phyloP scores from a whole-genome alignment of 2,888 invertebrate genomes.

The Dasysyrphus tricinctus region DNA sequence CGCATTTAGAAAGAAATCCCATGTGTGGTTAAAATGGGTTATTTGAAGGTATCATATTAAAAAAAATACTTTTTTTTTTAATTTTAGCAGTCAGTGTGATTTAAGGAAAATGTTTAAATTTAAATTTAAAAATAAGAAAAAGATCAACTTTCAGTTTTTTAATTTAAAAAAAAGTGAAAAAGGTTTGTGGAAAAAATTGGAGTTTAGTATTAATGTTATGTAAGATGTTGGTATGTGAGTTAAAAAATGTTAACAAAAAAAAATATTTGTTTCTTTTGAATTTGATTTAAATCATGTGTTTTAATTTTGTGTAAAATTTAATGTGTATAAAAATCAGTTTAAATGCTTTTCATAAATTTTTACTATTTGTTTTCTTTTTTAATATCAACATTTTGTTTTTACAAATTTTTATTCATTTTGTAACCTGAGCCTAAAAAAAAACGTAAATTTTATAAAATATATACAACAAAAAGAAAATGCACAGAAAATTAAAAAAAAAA shows the following conservation, averaged over 20 bases:
- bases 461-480: slow-evolving; percentile 56
- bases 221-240: slow-evolving; percentile 24
- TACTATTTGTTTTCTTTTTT: slow-evolving; percentile 3
- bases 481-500: slow-evolving; percentile 41
- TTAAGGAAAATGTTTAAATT: not conserved
- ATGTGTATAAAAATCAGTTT: slow-evolving; percentile 20
- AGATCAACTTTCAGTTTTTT: not conserved
- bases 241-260: slow-evolving; percentile 1
- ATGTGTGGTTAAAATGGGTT: slow-evolving; percentile 32
- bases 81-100: slow-evolving; percentile 18
- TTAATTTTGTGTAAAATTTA: not conserved
- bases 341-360: slow-evolving; percentile 56
- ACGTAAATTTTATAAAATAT: slow-evolving; percentile 45
- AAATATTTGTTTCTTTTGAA: not conserved
- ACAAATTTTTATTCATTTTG: slow-evolving; percentile 42
- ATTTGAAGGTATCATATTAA: not conserved
- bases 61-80: not conserved
- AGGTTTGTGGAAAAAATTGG: not conserved
- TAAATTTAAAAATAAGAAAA: not conserved
- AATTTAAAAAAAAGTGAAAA: not conserved
- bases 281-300: slow-evolving; percentile 3
- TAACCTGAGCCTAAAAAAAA: slow-evolving; percentile 59
- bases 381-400: slow-evolving; percentile 41
- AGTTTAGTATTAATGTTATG: slow-evolving; percentile 49
- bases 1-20: slow-evolving; percentile 31